phyloP scores from a whole-genome alignment of 2,888 invertebrate species.

The Agrypnus murinus region DNA sequence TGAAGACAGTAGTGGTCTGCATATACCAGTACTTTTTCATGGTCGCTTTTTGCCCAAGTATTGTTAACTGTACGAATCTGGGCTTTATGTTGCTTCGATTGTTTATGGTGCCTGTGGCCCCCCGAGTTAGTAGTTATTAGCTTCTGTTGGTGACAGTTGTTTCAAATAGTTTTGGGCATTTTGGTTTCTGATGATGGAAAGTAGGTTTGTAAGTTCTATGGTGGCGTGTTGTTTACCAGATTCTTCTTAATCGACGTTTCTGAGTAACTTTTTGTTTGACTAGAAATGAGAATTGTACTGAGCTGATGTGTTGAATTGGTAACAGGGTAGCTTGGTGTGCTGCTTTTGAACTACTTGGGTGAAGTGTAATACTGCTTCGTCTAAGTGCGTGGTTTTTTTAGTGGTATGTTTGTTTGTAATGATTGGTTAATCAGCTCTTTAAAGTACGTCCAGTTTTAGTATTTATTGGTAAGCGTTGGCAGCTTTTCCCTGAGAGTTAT shows the following conservation, averaged over 20 bases:
- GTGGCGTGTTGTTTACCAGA: slow-evolving; percentile 8
- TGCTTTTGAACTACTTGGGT: background rate
- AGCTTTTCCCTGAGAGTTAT: no score
- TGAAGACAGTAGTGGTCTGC: slow-evolving; percentile 42
- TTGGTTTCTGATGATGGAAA: slow-evolving; percentile 15
- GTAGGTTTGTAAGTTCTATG: slow-evolving; percentile 53
- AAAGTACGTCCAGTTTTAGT: no score
- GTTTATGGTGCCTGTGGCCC: slow-evolving; percentile 28
- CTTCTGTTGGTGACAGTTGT: background rate
- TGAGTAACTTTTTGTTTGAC: slow-evolving; percentile 7
- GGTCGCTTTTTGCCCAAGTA: slow-evolving; percentile 47
- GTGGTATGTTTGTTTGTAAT: no score
- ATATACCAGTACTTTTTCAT: slow-evolving; percentile 34
- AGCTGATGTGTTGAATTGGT: background rate
- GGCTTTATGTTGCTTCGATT: slow-evolving; percentile 20
- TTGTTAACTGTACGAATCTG: slow-evolving; percentile 38
- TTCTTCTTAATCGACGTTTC: background rate
- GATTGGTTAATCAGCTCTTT: no score
- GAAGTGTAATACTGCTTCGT: slow-evolving; percentile 14
- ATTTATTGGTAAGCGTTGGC: no score
- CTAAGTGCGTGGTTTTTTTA: no score
- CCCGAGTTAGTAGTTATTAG: slow-evolving; percentile 8
- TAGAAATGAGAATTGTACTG: background rate
- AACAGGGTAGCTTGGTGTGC: slow-evolving; percentile 1
- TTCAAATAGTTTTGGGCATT: slow-evolving; percentile 14